A percentile compares a stretch with the other conserved stretches of the same genome.
Evolutionary conservation across 2,888 invertebrate species (phyloP).

Genomic region (Nephrotoma appendiculata): DNA sequence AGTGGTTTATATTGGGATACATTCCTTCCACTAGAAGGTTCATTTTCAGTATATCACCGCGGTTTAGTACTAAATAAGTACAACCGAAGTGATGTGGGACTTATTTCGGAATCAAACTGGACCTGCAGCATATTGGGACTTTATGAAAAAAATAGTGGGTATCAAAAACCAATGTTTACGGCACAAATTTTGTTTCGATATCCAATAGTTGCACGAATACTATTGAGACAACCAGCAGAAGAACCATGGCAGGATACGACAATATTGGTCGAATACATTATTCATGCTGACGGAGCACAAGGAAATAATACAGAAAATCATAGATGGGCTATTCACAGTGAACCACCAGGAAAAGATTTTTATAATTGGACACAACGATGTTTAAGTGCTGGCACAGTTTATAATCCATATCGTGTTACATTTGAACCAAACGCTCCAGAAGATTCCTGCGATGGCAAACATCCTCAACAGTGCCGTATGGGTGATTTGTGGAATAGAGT

Average conservation of each 20-base stretch:
- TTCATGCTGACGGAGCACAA: constrained; percentile 74
- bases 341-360: constrained; percentile 70
- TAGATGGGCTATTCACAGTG: constrained; percentile 72
- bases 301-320: constrained; percentile 59
- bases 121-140: constrained; percentile 49
- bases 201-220: constrained; percentile 72
- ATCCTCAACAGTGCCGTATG: constrained; percentile 48
- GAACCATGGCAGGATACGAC: constrained; percentile 75
- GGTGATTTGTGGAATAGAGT: constrained; percentile 67
- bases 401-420: constrained; percentile 62
- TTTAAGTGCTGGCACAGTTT: constrained; percentile 59
- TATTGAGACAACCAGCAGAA: constrained; percentile 66
- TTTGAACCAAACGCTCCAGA: constrained; percentile 43
- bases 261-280: constrained; percentile 65
- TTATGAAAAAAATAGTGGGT: constrained; percentile 47
- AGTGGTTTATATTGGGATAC: constrained; percentile 68
- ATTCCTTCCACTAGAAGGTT: constrained; percentile 70
- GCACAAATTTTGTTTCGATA: constrained; percentile 73
- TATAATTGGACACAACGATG: constrained; percentile 83
- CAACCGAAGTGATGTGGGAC: constrained; percentile 21
- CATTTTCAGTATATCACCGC: constrained; percentile 63
- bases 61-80: constrained; percentile 36
- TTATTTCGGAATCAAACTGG: constrained; percentile 24
- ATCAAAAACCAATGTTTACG: constrained; percentile 57
- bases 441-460: constrained; percentile 39